Evolutionary conservation across 2,113 vertebrate genomes (phyloP).

Genomic region (Macrotis lagotis): DNA sequence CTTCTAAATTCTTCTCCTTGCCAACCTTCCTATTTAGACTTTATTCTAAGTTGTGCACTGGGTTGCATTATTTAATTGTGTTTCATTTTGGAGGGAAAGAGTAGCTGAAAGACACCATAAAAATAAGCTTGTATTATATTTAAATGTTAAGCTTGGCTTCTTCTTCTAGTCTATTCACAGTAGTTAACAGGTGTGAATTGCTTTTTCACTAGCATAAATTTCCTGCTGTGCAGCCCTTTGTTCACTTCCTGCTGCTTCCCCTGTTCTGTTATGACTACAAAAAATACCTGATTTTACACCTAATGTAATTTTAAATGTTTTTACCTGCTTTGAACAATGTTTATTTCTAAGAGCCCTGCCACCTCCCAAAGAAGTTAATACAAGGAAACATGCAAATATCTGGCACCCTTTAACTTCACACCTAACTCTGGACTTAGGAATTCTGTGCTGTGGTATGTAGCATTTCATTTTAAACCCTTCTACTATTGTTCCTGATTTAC

Average conservation of each 20-base stretch:
- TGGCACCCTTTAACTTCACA: not conserved
- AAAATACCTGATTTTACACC: conserved; percentile 65
- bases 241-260: conserved; percentile 70
- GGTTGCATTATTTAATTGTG: conserved; percentile 73
- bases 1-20: conserved; percentile 17
- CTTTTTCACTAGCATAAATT: conserved; percentile 73
- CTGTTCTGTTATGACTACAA: conserved; percentile 72
- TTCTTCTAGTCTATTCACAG: conserved; percentile 73
- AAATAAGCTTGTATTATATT: conserved; percentile 57
- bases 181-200: conserved; percentile 81
- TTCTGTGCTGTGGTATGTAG: not conserved
- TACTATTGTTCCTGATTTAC: not conserved
- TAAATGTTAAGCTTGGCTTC: conserved; percentile 59
- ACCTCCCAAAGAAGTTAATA: conserved; percentile 67
- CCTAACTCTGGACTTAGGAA: not conserved
- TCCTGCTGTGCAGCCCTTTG: conserved; percentile 71
- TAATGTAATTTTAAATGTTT: conserved; percentile 76
- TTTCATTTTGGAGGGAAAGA: conserved; percentile 63
- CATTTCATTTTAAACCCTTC: not conserved
- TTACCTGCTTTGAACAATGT: conserved; percentile 74
- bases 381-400: conserved; percentile 51
- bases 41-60: conserved; percentile 58
- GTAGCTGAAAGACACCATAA: conserved; percentile 50
- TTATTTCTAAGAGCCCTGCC: conserved; percentile 74
- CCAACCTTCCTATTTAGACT: not conserved